A percentile compares a stretch with the other conserved stretches of the same genome.
phyloP scores from a whole-genome alignment of 2,888 invertebrate species.

The Drosophila buzzatii region DNA sequence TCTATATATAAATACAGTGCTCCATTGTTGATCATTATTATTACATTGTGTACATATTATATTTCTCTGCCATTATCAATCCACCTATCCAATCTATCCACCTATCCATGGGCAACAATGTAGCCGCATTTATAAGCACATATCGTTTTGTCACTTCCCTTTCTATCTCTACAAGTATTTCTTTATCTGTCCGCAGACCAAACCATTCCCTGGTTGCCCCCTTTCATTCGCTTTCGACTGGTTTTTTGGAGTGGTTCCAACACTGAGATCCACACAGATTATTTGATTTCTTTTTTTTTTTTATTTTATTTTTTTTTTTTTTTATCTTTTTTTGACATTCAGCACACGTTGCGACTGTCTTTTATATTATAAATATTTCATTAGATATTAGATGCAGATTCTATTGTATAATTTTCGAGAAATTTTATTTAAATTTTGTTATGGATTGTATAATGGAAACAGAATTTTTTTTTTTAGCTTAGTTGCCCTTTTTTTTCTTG shows the following conservation, averaged over 20 bases:
- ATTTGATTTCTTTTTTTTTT: background rate
- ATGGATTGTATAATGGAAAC: background rate
- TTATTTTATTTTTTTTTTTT: slow-evolving; percentile 10
- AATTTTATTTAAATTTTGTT: background rate
- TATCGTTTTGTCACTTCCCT: slow-evolving; percentile 51
- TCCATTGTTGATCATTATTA: slow-evolving; percentile 47
- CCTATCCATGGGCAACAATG: slow-evolving; percentile 54
- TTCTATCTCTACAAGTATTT: slow-evolving; percentile 13
- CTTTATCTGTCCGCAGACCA: slow-evolving; percentile 13
- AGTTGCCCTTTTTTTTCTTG: background rate
- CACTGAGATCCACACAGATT: slow-evolving; percentile 18
- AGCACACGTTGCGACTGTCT: slow-evolving; percentile 35
- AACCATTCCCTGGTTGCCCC: slow-evolving; percentile 11
- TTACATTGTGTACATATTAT: slow-evolving; percentile 40
- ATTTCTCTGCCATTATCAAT: slow-evolving; percentile 33
- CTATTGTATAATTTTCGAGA: background rate
- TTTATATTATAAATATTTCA: slow-evolving; percentile 34
- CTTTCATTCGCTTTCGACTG: slow-evolving; percentile 33
- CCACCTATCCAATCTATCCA: slow-evolving; percentile 20
- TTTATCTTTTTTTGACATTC: slow-evolving; percentile 24
- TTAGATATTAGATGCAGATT: slow-evolving; percentile 1
- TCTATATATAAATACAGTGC: slow-evolving; percentile 34
- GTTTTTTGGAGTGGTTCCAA: slow-evolving; percentile 27
- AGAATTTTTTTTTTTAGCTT: background rate
- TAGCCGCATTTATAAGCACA: slow-evolving; percentile 58